phyloP scores from a whole-genome alignment of 2,888 invertebrate species.

The Cerastis leucographa region DNA sequence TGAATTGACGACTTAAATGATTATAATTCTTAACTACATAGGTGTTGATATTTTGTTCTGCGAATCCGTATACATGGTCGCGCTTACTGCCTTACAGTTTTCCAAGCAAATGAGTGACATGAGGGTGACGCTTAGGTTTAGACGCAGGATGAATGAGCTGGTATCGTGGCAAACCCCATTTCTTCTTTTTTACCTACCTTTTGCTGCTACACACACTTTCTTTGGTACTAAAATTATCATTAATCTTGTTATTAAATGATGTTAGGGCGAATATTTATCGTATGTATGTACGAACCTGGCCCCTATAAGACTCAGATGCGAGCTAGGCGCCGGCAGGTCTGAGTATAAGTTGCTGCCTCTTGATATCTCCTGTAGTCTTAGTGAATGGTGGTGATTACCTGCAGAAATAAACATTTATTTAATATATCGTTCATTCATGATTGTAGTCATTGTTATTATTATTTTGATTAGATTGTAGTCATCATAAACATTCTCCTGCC shows the following conservation, averaged over 20 bases:
- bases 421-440: not conserved
- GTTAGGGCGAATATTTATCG: not conserved
- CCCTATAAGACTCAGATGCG: slow-evolving; percentile 90
- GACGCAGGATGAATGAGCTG: not conserved
- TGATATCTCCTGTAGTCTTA: slow-evolving; percentile 90
- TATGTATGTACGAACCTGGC: slow-evolving; percentile 79
- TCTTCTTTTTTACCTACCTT: not conserved
- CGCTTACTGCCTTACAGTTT: not conserved
- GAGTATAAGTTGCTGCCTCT: slow-evolving; percentile 94
- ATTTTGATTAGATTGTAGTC: too few species aligned
- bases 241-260: not conserved
- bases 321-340: slow-evolving; percentile 94
- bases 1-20: too few species aligned
- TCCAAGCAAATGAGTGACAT: not conserved
- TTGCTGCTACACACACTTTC: not conserved
- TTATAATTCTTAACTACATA: too few species aligned
- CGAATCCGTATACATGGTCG: not conserved
- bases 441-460: not conserved
- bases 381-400: slow-evolving; percentile 85
- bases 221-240: not conserved
- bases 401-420: slow-evolving; percentile 18
- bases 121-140: not conserved
- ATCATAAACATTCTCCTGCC: not conserved
- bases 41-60: not conserved
- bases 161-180: not conserved